Evolutionary conservation across 1,140 invertebrate genomes (phyloP).

Genomic region (Bactericera cockerelli): DNA sequence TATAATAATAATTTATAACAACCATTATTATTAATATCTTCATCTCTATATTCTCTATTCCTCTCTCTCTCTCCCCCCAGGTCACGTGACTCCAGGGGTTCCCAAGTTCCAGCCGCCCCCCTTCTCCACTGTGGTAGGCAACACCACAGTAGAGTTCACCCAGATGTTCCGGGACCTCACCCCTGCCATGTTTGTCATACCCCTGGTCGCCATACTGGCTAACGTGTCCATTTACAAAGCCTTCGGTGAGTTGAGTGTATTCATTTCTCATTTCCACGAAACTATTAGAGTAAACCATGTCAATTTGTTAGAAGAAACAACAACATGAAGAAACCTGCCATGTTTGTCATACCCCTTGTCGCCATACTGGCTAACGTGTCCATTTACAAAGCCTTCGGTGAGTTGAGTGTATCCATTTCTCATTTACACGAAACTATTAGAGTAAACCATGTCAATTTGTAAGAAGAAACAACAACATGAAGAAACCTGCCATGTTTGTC

Average conservation of each 20-base stretch:
- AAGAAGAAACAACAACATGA: too few relatives aligned
- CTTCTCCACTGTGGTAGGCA: conserved; percentile 35
- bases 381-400: conserved; percentile 61
- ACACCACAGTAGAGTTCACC: conserved; percentile 37
- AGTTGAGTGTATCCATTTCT: conserved; percentile 23
- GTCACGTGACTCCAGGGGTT: conserved; percentile 42
- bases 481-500: conserved; percentile 48
- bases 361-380: conserved; percentile 60
- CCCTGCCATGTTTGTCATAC: conserved; percentile 48
- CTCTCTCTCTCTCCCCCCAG: conserved; percentile 26
- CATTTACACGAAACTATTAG: too few relatives aligned
- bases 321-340: too few relatives aligned
- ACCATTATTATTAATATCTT: too few relatives aligned
- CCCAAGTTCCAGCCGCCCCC: conserved; percentile 37
- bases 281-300: too few relatives aligned
- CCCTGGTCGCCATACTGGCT: conserved; percentile 52
- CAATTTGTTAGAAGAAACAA: too few relatives aligned
- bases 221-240: conserved; percentile 67
- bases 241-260: conserved; percentile 41
- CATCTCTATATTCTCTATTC: too few relatives aligned
- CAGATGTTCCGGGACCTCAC: conserved; percentile 46
- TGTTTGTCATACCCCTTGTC: conserved; percentile 53
- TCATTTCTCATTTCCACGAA: too few relatives aligned
- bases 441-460: too few relatives aligned
- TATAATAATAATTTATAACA: too few relatives aligned